Conservation (phyloP, 2,888 invertebrate genomes). For the Pammene aurita region DNA sequence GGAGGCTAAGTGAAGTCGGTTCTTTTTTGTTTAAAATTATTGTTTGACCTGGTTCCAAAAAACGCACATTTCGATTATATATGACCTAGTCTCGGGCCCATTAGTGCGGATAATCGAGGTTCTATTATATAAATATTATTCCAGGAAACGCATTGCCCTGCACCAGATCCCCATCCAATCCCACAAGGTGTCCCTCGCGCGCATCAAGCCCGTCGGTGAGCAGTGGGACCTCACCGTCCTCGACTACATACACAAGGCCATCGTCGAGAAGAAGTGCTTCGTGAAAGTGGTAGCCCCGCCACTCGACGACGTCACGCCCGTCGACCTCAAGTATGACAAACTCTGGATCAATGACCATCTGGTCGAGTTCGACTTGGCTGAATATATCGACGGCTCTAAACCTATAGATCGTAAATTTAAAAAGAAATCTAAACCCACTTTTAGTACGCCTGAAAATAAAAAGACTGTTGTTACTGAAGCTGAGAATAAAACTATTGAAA, state of each 20-base stretch:
- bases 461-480: neutral
- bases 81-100: too few species aligned
- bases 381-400: conserved; percentile 45
- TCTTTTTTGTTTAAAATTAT: too few species aligned
- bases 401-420: conserved; percentile 31
- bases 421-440: neutral
- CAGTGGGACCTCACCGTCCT: conserved; percentile 69
- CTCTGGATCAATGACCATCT: conserved; percentile 52
- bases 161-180: conserved; percentile 83
- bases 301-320: conserved; percentile 43
- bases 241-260: conserved; percentile 74
- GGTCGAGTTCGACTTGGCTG: conserved; percentile 46
- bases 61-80: too few species aligned
- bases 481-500: conserved; percentile 10
- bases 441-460: neutral
- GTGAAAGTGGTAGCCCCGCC: conserved; percentile 60
- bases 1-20: too few species aligned
- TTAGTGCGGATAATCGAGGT: too few species aligned
- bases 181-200: conserved; percentile 74
- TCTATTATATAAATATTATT: neutral
- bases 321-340: conserved; percentile 42
- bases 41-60: too few species aligned
- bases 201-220: conserved; percentile 29
- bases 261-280: conserved; percentile 72
- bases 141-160: conserved; percentile 77